These are phyloP conservation scores for Rhynchophorus ferrugineus DNA, from an alignment of 1,140 invertebrate genomes.

Conservation along the genomic window DNA sequence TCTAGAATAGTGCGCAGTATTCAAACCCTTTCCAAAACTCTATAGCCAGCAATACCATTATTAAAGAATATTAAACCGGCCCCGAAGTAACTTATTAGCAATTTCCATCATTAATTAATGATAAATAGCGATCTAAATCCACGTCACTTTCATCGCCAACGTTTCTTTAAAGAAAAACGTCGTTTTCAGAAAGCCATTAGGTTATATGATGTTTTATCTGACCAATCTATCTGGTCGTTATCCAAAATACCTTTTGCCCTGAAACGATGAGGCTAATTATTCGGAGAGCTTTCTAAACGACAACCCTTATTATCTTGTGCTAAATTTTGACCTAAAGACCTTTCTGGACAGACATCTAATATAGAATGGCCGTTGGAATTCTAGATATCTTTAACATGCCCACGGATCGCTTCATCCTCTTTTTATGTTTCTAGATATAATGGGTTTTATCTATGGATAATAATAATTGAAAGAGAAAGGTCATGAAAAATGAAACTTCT, in stretches of 20 bases:
- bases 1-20: too few species aligned
- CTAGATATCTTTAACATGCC: not conserved
- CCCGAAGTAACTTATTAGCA: too few species aligned
- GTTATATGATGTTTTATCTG: not conserved
- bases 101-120: too few species aligned
- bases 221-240: not conserved
- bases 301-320: not conserved
- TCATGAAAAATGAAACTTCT: too few species aligned
- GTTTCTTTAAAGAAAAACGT: not conserved
- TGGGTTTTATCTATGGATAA: too few species aligned
- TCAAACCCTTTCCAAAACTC: too few species aligned
- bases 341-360: not conserved
- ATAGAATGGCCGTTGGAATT: not conserved
- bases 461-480: too few species aligned
- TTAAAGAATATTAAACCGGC: too few species aligned
- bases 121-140: not conserved
- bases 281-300: not conserved
- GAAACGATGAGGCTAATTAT: not conserved
- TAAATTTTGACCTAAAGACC: not conserved
- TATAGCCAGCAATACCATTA: too few species aligned
- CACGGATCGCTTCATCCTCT: too few species aligned
- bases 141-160: not conserved
- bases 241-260: not conserved
- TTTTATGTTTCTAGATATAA: too few species aligned
- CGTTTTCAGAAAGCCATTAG: not conserved